These are phyloP conservation scores for Melinaea marsaeus DNA, from an alignment of 2,888 invertebrate species.

Conservation along the genomic window DNA sequence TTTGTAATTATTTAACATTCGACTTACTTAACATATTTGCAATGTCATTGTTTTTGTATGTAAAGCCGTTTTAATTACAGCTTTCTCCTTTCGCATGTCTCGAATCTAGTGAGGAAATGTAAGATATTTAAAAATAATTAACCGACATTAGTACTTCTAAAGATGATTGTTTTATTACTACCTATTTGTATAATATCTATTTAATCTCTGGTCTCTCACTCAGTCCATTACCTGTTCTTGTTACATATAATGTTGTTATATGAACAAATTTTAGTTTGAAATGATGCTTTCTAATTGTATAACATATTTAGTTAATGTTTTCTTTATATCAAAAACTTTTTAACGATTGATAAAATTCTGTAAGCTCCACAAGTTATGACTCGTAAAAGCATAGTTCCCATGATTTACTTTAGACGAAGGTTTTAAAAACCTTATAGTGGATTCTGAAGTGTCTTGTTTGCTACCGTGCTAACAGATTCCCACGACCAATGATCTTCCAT, in stretches of 20 bases:
- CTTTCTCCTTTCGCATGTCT: constrained; percentile 52
- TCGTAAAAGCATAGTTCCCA: not conserved
- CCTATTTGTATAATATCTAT: constrained; percentile 6
- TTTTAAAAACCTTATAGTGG: not conserved
- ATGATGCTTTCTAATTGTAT: not conserved
- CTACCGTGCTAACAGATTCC: constrained; percentile 47
- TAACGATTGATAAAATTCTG: no score
- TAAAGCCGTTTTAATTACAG: constrained; percentile 64
- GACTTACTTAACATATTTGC: constrained; percentile 55
- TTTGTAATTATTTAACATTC: constrained; percentile 61
- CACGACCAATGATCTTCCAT: constrained; percentile 75
- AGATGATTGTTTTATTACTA: constrained; percentile 5
- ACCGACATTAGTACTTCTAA: constrained; percentile 26
- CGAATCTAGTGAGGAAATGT: constrained; percentile 40
- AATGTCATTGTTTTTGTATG: constrained; percentile 64
- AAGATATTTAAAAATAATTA: constrained; percentile 32
- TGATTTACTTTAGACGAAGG: not conserved
- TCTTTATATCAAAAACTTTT: no score
- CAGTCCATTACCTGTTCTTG: not conserved
- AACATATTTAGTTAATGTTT: not conserved
- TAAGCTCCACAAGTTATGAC: no score
- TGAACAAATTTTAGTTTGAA: not conserved
- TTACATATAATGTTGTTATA: not conserved
- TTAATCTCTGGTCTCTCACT: constrained; percentile 2
- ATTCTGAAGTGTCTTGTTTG: not conserved